Percentiles rank a stretch among this genome's conserved stretches.
These are phyloP conservation scores for Philaethria dido DNA, from an alignment of 2,888 invertebrate species.

Conservation along the genomic window DNA sequence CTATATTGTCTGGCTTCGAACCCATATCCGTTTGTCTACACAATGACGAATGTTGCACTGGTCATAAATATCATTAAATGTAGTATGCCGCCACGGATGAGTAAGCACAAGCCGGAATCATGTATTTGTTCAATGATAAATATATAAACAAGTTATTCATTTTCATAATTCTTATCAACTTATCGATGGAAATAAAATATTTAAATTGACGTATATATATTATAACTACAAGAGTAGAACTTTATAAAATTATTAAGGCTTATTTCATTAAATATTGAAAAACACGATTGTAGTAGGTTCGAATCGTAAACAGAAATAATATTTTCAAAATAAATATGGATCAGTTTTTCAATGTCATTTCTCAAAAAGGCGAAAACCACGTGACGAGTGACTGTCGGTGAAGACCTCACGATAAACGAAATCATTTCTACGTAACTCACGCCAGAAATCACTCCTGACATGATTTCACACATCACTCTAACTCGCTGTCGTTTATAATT, in stretches of 20 bases:
- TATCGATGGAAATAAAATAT: background rate
- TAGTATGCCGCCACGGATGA: conserved; percentile 17
- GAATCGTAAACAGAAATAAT: no score
- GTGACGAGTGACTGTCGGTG: background rate
- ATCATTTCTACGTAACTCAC: background rate
- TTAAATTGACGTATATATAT: background rate
- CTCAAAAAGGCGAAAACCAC: background rate
- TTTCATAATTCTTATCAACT: conserved; percentile 4
- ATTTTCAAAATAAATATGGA: no score
- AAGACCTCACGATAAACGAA: background rate
- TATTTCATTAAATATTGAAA: no score
- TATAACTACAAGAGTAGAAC: no score
- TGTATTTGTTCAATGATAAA: conserved; percentile 13
- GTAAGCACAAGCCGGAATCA: conserved; percentile 7
- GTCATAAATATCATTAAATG: conserved; percentile 19
- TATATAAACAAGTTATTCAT: conserved; percentile 5
- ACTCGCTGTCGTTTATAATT: conserved; percentile 9
- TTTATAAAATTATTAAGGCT: no score
- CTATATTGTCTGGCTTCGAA: conserved; percentile 11
- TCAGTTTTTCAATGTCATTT: no score
- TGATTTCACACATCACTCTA: conserved; percentile 13
- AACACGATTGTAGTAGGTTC: no score
- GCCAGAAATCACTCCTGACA: conserved; percentile 5
- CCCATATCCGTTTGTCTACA: conserved; percentile 22
- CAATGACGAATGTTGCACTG: conserved; percentile 11